A percentile compares a stretch with the other conserved stretches of the same genome.
These are phyloP conservation scores for Chelonus insularis DNA, from an alignment of 1,140 invertebrate genomes.

Conservation along the genomic window DNA sequence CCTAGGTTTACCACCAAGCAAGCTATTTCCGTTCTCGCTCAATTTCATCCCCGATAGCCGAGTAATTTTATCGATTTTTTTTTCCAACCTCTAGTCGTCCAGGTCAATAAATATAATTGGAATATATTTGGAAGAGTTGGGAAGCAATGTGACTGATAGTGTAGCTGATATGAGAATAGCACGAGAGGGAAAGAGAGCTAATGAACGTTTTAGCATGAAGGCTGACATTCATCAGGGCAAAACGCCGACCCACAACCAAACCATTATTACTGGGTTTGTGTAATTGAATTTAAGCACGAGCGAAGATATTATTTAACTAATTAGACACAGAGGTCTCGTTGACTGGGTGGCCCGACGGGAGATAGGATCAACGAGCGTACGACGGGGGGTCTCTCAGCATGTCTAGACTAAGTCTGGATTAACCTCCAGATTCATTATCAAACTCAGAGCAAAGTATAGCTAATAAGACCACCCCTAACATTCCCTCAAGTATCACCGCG, in stretches of 20 bases:
- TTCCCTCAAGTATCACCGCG: background rate
- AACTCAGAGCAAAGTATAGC: background rate
- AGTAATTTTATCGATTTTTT: slow-evolving; percentile 20
- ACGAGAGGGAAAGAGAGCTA: too few species aligned
- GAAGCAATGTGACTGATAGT: too few species aligned
- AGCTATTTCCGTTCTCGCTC: slow-evolving; percentile 20
- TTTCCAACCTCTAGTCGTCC: too few species aligned
- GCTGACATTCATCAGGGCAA: slow-evolving; percentile 47
- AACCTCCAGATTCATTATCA: background rate
- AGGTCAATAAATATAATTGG: too few species aligned
- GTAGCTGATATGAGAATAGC: too few species aligned
- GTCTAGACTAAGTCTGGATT: slow-evolving; percentile 6
- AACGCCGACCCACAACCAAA: slow-evolving; percentile 44
- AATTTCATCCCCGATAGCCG: slow-evolving; percentile 18
- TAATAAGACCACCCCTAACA: background rate
- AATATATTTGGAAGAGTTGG: too few species aligned
- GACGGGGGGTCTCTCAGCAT: slow-evolving; percentile 20
- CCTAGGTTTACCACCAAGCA: background rate
- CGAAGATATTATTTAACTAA: slow-evolving; percentile 61
- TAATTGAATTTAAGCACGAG: slow-evolving; percentile 59
- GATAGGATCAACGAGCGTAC: slow-evolving; percentile 42
- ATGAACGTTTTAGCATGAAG: slow-evolving; percentile 24
- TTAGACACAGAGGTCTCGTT: slow-evolving; percentile 58
- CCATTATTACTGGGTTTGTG: slow-evolving; percentile 54
- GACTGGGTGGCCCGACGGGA: slow-evolving; percentile 39